Evolutionary conservation across 2,797 vertebrate genomes (phyloP).

Genomic region (Scyliorhinus canicula): DNA sequence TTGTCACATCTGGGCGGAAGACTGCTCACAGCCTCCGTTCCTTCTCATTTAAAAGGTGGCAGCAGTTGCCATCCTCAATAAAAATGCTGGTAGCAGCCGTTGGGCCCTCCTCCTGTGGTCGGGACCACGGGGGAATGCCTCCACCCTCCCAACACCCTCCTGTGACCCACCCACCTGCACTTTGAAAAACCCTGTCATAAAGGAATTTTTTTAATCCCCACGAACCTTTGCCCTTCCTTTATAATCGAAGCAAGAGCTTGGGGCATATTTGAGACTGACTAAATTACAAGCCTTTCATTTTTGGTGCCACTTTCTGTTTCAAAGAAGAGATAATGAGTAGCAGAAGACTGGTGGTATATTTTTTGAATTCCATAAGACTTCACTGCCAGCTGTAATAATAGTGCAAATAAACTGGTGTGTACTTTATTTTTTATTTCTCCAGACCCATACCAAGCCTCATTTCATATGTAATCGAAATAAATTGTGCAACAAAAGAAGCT

Average conservation of each 20-base stretch:
- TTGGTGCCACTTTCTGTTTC: neutral
- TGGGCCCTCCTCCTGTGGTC: too few relatives aligned
- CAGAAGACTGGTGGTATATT: slow-evolving; percentile 3
- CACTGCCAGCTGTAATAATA: slow-evolving; percentile 6
- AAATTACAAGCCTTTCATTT: neutral
- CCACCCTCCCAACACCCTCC: too few relatives aligned
- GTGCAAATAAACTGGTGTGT: neutral
- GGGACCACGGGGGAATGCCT: too few relatives aligned
- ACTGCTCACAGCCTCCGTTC: too few relatives aligned
- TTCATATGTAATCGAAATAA: neutral
- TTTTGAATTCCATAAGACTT: neutral
- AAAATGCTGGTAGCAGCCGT: too few relatives aligned
- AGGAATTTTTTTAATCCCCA: neutral
- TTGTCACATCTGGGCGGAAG: too few relatives aligned
- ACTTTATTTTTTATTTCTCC: neutral
- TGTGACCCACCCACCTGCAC: too few relatives aligned
- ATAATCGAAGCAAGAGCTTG: neutral
- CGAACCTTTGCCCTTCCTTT: neutral
- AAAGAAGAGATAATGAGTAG: neutral
- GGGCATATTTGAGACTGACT: neutral
- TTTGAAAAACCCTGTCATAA: too few relatives aligned
- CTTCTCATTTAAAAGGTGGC: too few relatives aligned
- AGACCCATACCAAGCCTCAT: neutral
- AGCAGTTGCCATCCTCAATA: too few relatives aligned
- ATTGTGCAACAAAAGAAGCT: neutral